These are phyloP conservation scores for Clivina fossor DNA, from an alignment of 2,888 invertebrate genomes.

Conservation along the genomic window DNA sequence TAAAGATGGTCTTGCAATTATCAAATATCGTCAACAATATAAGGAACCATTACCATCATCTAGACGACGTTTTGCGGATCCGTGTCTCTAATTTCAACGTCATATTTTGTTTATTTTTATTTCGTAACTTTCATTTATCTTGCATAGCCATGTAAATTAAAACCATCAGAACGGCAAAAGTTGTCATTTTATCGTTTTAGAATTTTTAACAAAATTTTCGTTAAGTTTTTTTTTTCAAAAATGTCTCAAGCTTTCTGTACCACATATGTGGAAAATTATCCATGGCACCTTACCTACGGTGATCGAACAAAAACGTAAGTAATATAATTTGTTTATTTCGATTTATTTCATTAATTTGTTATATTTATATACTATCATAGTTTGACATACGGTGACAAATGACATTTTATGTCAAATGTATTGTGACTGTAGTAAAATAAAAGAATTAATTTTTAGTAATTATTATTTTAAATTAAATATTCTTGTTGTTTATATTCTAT, in stretches of 20 bases:
- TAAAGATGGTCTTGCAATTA: slow-evolving; percentile 61
- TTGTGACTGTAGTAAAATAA: no score
- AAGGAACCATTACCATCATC: slow-evolving; percentile 65
- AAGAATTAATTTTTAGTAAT: no score
- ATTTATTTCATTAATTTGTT: background rate
- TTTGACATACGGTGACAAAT: background rate
- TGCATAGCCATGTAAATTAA: slow-evolving; percentile 3
- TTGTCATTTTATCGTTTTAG: slow-evolving; percentile 11
- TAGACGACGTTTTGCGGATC: slow-evolving; percentile 60
- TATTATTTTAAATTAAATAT: no score
- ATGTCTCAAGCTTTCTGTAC: slow-evolving; percentile 37
- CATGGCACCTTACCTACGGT: slow-evolving; percentile 27
- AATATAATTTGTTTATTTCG: no score
- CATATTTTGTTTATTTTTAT: no score
- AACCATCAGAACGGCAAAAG: background rate
- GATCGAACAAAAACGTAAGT: slow-evolving; percentile 36
- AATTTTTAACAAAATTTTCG: background rate
- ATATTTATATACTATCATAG: background rate
- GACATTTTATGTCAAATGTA: background rate
- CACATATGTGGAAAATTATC: slow-evolving; percentile 25
- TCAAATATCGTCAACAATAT: slow-evolving; percentile 64
- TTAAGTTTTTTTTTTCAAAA: slow-evolving; percentile 7
- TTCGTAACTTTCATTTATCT: no score
- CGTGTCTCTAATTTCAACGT: slow-evolving; percentile 50
- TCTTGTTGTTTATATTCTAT: no score